phyloP scores from a whole-genome alignment of 2,888 invertebrate species.

The Aspidapion aeneum region DNA sequence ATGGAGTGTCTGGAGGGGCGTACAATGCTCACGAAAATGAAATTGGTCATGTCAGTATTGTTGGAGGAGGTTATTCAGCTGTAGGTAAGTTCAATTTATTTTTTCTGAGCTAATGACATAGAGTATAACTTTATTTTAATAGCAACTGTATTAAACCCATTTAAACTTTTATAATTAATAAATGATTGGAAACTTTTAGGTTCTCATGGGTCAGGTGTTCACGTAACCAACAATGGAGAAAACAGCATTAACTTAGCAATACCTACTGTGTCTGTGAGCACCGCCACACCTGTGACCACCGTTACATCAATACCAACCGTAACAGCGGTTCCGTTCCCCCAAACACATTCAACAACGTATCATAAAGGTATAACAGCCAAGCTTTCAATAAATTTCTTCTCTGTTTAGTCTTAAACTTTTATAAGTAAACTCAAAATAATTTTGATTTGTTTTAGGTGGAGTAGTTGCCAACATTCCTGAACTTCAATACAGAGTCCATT shows the following conservation, averaged over 20 bases:
- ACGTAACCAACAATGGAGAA: slow-evolving; percentile 33
- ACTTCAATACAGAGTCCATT: slow-evolving; percentile 39
- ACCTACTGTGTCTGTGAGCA: slow-evolving; percentile 30
- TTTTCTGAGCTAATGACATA: neutral
- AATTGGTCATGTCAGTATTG: slow-evolving; percentile 36
- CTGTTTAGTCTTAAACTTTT: slow-evolving; percentile 36
- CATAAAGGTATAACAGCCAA: neutral
- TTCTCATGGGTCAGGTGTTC: slow-evolving; percentile 25
- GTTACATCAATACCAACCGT: slow-evolving; percentile 37
- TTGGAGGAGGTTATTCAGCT: slow-evolving; percentile 41
- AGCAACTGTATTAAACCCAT: neutral
- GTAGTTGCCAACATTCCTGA: slow-evolving; percentile 43
- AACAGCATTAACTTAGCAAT: slow-evolving; percentile 24
- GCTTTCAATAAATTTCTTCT: slow-evolving; percentile 35
- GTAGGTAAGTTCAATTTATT: slow-evolving; percentile 30
- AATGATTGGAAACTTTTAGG: too few relatives aligned
- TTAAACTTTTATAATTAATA: slow-evolving; percentile 4
- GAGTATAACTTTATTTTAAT: neutral
- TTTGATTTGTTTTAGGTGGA: slow-evolving; percentile 28
- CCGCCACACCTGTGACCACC: slow-evolving; percentile 29
- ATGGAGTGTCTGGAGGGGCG: neutral
- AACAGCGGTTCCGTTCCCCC: neutral
- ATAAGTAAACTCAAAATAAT: too few relatives aligned
- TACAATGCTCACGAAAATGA: neutral
- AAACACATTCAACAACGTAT: neutral